Evolutionary conservation across 1,140 invertebrate species (phyloP), one percentile per base, ranked within the genome.

Genomic region (Calosoma granatense): DNA sequence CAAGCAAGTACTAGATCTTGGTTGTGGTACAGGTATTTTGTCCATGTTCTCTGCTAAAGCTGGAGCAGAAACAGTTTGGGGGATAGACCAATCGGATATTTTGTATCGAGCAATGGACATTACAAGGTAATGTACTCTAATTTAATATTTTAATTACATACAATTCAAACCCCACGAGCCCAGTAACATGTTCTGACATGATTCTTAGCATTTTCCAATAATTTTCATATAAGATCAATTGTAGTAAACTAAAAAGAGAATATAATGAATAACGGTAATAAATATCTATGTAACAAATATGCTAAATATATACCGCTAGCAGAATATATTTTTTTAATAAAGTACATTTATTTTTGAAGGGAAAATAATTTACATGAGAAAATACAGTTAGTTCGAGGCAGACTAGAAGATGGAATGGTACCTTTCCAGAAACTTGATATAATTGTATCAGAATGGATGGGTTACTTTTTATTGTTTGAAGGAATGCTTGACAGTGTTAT

Each of bases 391-490:
- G 71, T 87, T 3, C 81, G 84, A 72, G 92, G 93, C 1, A 85
- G 90, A 69, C 74, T 99, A 2, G 97, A 99, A 74, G 90, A 97
- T 64, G 83, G 82, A n/a, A 76, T 86, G 56, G 77, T 97, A 55
- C 76, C 80, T n/a, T 67, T 78, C 23, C 82, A 86, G 56, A 88
- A 92, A 77, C 92, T 97, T 17, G 96, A 99, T 72, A 84, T 98
- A 20, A 96, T 98, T 63, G 86, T 99, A 22, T 97, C 93, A 2
- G 97, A 99, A 75, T 99, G 97, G 97, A 99, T 99, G 97, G 97
- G 97, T 2, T 98, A 98, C 75, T 98, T 97, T 74, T 75, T 99
- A 43, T 77, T 99, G 4, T 98, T 98, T 69, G 97, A 99, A 76
- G 95, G 93, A 19, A 99, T 99, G 97, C 72, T 99, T 23, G 92